Base-by-base conservation (phyloP, 1,140 invertebrate species). In the Atta colombica region DNA sequence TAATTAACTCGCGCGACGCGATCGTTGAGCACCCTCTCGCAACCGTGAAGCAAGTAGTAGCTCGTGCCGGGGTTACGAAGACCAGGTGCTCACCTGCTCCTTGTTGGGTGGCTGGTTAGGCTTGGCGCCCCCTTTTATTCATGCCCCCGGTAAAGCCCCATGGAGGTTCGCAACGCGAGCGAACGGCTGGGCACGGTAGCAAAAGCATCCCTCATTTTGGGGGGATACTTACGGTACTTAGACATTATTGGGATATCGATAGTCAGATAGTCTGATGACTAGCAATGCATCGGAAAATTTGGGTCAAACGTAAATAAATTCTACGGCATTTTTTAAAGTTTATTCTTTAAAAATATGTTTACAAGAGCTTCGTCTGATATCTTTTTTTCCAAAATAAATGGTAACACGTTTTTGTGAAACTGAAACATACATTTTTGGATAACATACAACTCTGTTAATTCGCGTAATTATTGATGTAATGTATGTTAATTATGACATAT, bases 21-120 rank as follows among this genome's bases (percentile, higher is more conserved):
- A 25, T 68, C 77, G 51, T 87, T 87, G 86, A 87, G 86, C 80
- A 87, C 86, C 86, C 39, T 72, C 58, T 84, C 49, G 35, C 61
- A 88, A 72, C 71, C 82, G 71, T 80, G 82, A 89, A 71, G 78
- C 82, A 80, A 89, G 90, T 77, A 89, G 90, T 77, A 91, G 87
- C 90, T 92, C 91, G 90, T 91, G 90, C 86, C 90, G 49, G 61
- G 78, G 77, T 87, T 87, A 81, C 77, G 51, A 87, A 49, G 87
- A 91, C 92, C 92, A 94, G 93, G 93, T 93, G 93, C 90, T 92
- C 93, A 94, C 93, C 93, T 94, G 93, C 93, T 92, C 80, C 82
- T 87, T 91, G 58, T 66, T 82, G 85, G 85, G 66, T 87, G 86
- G 86, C 58, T 87, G 85, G 85, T 82, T 84, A 71, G 78, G 55